Evolutionary conservation across 2,888 invertebrate genomes (phyloP).

Genomic region (Podotricha telesiphe): DNA sequence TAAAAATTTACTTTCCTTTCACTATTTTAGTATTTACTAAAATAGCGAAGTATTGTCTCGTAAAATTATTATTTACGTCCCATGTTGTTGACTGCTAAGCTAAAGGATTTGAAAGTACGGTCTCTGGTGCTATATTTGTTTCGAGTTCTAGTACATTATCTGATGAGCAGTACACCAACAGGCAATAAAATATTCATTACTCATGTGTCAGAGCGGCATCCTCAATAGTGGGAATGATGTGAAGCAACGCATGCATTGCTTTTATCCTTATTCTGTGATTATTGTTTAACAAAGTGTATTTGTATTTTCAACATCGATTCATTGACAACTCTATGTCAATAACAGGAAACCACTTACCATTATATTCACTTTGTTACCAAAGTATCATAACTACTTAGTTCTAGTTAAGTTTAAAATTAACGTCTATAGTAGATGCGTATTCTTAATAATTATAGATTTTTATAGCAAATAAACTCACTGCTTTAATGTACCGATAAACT

Average conservation of each 20-base stretch:
- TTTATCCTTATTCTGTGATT: constrained; percentile 50
- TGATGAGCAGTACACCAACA: constrained; percentile 56
- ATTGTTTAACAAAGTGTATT: constrained; percentile 38
- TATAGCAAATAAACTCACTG: no score
- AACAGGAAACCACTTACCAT: constrained; percentile 49
- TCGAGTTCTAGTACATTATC: constrained; percentile 33
- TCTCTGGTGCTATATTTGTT: constrained; percentile 34
- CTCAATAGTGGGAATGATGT: constrained; percentile 55
- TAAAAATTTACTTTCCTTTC: no score
- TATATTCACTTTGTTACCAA: constrained; percentile 44
- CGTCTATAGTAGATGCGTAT: neutral
- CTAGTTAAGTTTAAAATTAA: neutral
- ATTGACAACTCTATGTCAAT: constrained; percentile 24
- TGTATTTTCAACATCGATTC: constrained; percentile 35
- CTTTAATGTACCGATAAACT: neutral
- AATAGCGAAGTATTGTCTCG: neutral
- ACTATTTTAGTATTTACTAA: no score
- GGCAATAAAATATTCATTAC: constrained; percentile 79
- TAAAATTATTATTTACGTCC: neutral
- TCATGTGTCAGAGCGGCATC: constrained; percentile 68
- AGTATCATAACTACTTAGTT: constrained; percentile 3
- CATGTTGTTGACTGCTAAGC: constrained; percentile 1
- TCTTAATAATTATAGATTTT: neutral
- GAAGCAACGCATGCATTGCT: constrained; percentile 51
- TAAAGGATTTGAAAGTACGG: constrained; percentile 35